Evolutionary conservation across 2,797 vertebrate species (phyloP), one percentile per base, ranked within the genome.

Genomic region (Onychomys torridus): DNA sequence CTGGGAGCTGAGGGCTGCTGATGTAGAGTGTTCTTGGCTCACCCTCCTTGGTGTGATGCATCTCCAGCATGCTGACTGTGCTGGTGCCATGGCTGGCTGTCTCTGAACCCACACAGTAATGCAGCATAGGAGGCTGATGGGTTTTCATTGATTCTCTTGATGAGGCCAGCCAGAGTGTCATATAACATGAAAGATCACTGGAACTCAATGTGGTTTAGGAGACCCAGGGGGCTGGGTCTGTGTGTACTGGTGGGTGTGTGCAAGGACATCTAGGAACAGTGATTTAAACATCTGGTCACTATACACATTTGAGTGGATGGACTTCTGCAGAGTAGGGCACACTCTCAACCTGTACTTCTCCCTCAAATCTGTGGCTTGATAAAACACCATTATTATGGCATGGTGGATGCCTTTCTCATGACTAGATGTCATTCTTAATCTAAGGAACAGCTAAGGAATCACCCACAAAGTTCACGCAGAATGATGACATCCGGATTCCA

Each of bases 111-210:
- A 0, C 14, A 27, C 11, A 5, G 75, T 25, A 86, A 82, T 67
- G 69, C 82, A 69, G 49, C 69, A 27, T 12, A n/a, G 75, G 37
- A 95, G 3, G 89, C 92, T 96, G 96, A 98, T 93, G 97, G 96
- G 11, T 65, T 93, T 96, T 92, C 97, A 96, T 46, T 63, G 97
- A 97, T 97, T 94, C 86, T 96, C 59, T 73, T 2, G 5, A 86
- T 14, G 37, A 87, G 90, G 57, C 77, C 16, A 17, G 75, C 0
- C 5, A 85, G 92, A 78, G 86, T 84, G 79, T 97, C 97, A 87
- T 16, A 57, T 91, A 91, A 91, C 90, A 87, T 4, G 81, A 89
- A 78, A 91, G 88, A 89, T 92, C 46, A 40, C 14, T 1, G 25
- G 89, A 86, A 94, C 73, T 84, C 25, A 71, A 23, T 1, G 0